A percentile compares a stretch with the other conserved stretches of the same genome.
Conservation (phyloP, 2,888 invertebrate genomes). For the Diplazon laetatorius region DNA sequence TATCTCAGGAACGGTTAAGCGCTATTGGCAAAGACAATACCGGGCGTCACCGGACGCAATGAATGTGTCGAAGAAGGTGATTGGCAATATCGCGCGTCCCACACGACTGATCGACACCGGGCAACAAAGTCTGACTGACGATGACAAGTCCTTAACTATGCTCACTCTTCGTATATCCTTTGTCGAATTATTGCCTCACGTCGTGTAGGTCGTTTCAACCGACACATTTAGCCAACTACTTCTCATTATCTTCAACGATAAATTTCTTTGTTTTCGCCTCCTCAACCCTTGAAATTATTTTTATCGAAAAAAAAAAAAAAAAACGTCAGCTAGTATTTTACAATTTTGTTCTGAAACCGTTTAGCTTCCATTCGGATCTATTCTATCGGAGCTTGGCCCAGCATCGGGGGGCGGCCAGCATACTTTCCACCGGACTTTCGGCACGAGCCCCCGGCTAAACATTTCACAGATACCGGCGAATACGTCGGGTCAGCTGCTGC, state of each 20-base stretch:
- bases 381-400: no score
- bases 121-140: slow-evolving; percentile 3
- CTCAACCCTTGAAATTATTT: slow-evolving; percentile 11
- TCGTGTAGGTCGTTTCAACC: slow-evolving; percentile 46
- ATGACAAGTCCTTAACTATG: no score
- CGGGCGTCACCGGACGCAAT: slow-evolving; percentile 1
- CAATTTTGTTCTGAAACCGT: slow-evolving; percentile 19
- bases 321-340: slow-evolving; percentile 11
- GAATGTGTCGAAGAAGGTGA: slow-evolving; percentile 6
- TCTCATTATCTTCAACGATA: slow-evolving; percentile 2
- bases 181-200: slow-evolving; percentile 48
- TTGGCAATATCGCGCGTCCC: slow-evolving; percentile 47
- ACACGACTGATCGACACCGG: slow-evolving; percentile 49
- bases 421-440: no score
- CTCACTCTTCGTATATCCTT: slow-evolving; percentile 23
- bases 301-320: not conserved
- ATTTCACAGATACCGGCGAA: no score
- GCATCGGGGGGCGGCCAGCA: no score
- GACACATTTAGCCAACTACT: slow-evolving; percentile 31
- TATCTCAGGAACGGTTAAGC: not conserved
- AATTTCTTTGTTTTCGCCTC: not conserved
- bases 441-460: no score
- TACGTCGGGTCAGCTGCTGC: no score
- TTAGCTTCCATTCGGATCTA: no score
- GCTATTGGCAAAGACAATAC: not conserved